Percentiles rank a stretch among this genome's conserved stretches.
phyloP scores from a whole-genome alignment of 2,888 invertebrate genomes.

The Nezara viridula region DNA sequence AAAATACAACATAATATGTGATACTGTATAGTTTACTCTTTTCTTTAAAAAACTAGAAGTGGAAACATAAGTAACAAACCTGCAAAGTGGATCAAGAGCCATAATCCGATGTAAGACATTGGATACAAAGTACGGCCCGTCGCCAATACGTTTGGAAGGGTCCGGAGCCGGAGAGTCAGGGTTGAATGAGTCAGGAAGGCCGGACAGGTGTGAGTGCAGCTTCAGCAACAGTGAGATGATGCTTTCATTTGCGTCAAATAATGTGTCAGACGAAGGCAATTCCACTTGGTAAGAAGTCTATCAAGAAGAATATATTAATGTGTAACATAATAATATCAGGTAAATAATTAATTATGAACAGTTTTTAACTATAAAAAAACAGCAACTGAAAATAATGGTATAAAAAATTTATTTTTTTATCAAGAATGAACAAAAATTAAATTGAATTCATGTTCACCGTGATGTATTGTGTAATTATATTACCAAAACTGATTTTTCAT shows the following conservation, averaged over 20 bases:
- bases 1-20: too few relatives aligned
- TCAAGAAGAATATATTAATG: background rate
- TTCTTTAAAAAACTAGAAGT: background rate
- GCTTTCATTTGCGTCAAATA: slow-evolving; percentile 82
- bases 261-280: slow-evolving; percentile 62
- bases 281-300: slow-evolving; percentile 63
- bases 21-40: too few relatives aligned
- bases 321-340: background rate
- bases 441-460: too few relatives aligned
- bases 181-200: slow-evolving; percentile 82
- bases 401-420: too few relatives aligned
- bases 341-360: background rate
- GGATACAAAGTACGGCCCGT: slow-evolving; percentile 84
- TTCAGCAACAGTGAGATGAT: slow-evolving; percentile 90
- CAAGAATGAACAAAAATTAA: too few relatives aligned
- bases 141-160: slow-evolving; percentile 64
- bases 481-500: too few relatives aligned
- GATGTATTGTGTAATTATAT: too few relatives aligned
- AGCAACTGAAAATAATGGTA: background rate
- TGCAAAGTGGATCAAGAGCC: slow-evolving; percentile 78
- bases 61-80: slow-evolving; percentile 63
- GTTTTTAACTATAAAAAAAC: background rate
- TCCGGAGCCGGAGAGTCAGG: slow-evolving; percentile 68
- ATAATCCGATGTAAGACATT: slow-evolving; percentile 84
- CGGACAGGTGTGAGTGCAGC: slow-evolving; percentile 90